A percentile compares a stretch with the other conserved stretches of the same genome.
phyloP scores from a whole-genome alignment of 2,888 invertebrate species.

The Balanococcus diminutus region DNA sequence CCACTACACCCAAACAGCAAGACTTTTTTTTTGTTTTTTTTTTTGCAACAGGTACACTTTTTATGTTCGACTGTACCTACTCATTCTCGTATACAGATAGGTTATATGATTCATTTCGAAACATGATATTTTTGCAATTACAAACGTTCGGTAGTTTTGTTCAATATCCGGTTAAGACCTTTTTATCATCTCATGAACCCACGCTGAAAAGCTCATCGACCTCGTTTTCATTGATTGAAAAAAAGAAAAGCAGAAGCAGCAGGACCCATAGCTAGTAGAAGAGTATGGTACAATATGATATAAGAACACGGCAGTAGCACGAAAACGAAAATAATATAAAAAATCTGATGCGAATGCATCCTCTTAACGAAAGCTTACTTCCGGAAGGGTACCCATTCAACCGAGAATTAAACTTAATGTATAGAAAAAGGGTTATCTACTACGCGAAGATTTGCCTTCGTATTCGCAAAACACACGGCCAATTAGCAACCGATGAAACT shows the following conservation, averaged over 20 bases:
- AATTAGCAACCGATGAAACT: conserved; percentile 8
- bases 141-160: neutral
- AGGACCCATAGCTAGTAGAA: neutral
- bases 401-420: neutral
- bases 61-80: no score
- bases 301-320: neutral
- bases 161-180: neutral
- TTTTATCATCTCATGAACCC: neutral
- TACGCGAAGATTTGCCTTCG: neutral
- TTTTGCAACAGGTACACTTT: no score
- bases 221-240: neutral
- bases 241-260: neutral
- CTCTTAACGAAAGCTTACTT: conserved; percentile 5
- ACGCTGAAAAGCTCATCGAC: neutral
- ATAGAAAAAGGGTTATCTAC: neutral
- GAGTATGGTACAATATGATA: neutral
- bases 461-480: neutral
- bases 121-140: no score
- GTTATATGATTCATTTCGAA: no score
- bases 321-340: neutral
- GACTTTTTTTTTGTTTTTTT: no score
- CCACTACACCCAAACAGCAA: no score
- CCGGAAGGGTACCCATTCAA: conserved; percentile 1
- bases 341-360: neutral
- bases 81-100: no score